These are phyloP conservation scores for Denticeps clupeoides DNA, from an alignment of 2,797 vertebrate genomes.

Conservation along the genomic window DNA sequence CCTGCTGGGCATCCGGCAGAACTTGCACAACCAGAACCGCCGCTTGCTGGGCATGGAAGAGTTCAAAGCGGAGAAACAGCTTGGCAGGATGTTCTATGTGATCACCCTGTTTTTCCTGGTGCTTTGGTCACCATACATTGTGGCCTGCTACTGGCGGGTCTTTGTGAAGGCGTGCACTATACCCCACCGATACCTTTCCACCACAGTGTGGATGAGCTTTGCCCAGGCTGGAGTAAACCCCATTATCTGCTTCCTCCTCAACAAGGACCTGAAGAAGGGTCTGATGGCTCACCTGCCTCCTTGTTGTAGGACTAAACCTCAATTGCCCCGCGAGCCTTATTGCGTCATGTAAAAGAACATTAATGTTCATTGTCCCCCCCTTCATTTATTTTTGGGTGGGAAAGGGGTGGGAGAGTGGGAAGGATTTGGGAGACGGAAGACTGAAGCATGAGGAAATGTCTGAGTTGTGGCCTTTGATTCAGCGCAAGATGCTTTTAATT, in stretches of 20 bases:
- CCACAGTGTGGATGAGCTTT: constrained; percentile 85
- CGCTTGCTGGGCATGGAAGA: constrained; percentile 81
- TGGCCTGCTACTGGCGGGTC: constrained; percentile 85
- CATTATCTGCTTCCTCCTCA: constrained; percentile 82
- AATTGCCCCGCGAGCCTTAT: constrained; percentile 79
- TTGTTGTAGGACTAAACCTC: constrained; percentile 81
- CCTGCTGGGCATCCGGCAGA: constrained; percentile 79
- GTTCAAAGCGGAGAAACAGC: constrained; percentile 79
- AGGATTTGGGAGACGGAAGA: constrained; percentile 13
- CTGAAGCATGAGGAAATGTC: constrained; percentile 28
- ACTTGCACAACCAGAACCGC: constrained; percentile 75
- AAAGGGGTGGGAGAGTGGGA: constrained; percentile 16
- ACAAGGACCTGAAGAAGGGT: constrained; percentile 87
- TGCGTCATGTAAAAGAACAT: constrained; percentile 69
- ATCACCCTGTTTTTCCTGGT: constrained; percentile 81
- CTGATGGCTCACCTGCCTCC: constrained; percentile 72
- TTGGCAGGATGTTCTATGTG: constrained; percentile 83
- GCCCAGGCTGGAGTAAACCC: constrained; percentile 82
- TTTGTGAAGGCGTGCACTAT: constrained; percentile 82
- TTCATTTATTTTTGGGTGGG: constrained; percentile 27
- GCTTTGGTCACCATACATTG: constrained; percentile 84
- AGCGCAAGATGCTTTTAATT: constrained; percentile 33
- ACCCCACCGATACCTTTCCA: constrained; percentile 78
- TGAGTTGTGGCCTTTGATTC: constrained; percentile 41
- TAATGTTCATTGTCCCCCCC: constrained; percentile 23